Percentiles rank a stretch among this genome's conserved stretches.
These are phyloP conservation scores for Peribatodes rhomboidaria DNA, from an alignment of 2,888 invertebrate genomes.

Conservation along the genomic window DNA sequence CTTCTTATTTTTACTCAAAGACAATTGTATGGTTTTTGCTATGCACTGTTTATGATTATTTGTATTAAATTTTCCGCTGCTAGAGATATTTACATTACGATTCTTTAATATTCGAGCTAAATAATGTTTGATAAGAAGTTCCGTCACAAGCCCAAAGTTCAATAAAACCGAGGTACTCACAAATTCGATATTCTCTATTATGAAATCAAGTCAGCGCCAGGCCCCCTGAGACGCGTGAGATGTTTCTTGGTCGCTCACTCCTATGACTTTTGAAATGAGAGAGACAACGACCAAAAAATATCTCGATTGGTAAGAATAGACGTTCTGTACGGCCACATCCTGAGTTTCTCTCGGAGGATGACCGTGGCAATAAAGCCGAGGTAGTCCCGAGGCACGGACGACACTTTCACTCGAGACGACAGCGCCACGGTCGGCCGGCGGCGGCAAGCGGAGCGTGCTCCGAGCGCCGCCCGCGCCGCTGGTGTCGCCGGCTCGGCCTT, in stretches of 20 bases:
- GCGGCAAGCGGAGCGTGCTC: conserved; percentile 27
- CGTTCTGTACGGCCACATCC: conserved; percentile 24
- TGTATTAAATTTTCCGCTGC: not conserved
- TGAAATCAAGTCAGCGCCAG: conserved; percentile 6
- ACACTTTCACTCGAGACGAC: conserved; percentile 45
- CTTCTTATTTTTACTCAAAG: not conserved
- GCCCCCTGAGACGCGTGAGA: too few relatives aligned
- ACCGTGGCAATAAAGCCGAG: conserved; percentile 14
- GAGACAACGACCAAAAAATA: too few relatives aligned
- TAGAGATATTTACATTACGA: not conserved
- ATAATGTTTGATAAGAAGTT: not conserved
- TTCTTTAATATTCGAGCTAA: not conserved
- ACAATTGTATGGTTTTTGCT: not conserved
- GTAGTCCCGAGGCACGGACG: conserved; percentile 23
- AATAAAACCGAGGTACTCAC: too few relatives aligned
- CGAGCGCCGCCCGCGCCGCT: conserved; percentile 6
- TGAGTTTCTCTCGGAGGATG: conserved; percentile 31
- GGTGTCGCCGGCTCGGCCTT: conserved; percentile 9
- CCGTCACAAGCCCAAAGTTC: not conserved
- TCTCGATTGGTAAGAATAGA: too few relatives aligned
- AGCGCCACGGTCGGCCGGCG: conserved; percentile 38
- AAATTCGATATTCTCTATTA: conserved; percentile 10
- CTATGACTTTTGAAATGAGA: too few relatives aligned
- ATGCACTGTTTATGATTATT: conserved; percentile 5
- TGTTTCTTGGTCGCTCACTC: too few relatives aligned